Evolutionary conservation across 2,888 invertebrate genomes (phyloP), one percentile per base, ranked within the genome.

Genomic region (Drosophila meridionalis): DNA sequence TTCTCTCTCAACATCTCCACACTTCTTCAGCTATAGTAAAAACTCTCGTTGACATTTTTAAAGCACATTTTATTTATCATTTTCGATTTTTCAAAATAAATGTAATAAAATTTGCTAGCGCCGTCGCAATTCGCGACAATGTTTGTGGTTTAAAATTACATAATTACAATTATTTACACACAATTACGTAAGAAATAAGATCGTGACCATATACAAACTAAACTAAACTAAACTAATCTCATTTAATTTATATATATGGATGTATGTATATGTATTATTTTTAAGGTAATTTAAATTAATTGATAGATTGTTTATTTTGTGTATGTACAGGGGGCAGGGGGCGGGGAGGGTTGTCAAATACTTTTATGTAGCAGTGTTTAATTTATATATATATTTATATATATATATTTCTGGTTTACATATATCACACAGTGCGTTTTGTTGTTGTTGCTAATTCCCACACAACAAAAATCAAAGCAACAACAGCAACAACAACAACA

Each of bases 341-440:
- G 26, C 3, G 52, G 14, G n/a, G 6, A 2, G 50, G 50, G 2
- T 1, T 32, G n/a, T 5, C 68, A 68, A 80, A 80, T 82, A 82
- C 73, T 82, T 82, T 75, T 63, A 43, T 78, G 68, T 76, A 76
- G 71, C 72, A 73, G 68, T 82, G 76, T 79, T 70, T 69, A 71
- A 64, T 73, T 79, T 67, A 75, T 67, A 64, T 76, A 8, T 42
- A n/a, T 42, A 58, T 65, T 66, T 67, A 68, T 69, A 60, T 76
- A 65, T 66, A 55, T 62, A 62, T 56, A 30, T 34, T 73, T 65
- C 43, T 80, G 75, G 63, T 78, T 79, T 82, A 87, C 83, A 83
- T 82, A 85, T 88, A 89, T 91, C 91, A 91, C 92, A 90, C 83
- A 75, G 73, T 77, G 82, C 73, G 73, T 72, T 78, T 67, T 65